Base-by-base conservation (phyloP, 1,140 invertebrate species). In the Orchesella cincta region DNA sequence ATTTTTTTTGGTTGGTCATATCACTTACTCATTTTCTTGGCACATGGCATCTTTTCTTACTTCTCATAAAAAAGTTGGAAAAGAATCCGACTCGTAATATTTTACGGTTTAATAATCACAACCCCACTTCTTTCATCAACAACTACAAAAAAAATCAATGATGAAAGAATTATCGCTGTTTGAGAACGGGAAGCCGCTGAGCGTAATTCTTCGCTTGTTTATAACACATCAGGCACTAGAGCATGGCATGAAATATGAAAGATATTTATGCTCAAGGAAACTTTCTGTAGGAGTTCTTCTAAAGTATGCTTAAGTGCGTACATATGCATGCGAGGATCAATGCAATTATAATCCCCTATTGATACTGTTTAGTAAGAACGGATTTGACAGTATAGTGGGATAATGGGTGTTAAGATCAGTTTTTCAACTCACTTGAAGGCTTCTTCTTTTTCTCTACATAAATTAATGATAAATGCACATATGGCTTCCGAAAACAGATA, bases 121-220 rank as follows among this genome's bases (percentile, higher is more conserved):
- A 14, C 28, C 23, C 54, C 26, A 16, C 54, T 33, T 57, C 52
- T 26, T 57, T 57, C 52, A 57, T 57, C 62, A 67, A 31, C 62
- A 67, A 23, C 26, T 31, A 67, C 31, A 31, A 29, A 57, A 67
- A 67, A 67, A 67, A 67, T 67, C 62, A 33, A 67, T 67, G 31
- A 67, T 67, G 62, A 67, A 67, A 67, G 62, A 67, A 67, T 67
- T 67, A 67, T 67, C n/a, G 62, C 31, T 67, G 28, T 67, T 67
- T 67, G 62, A n/a, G n/a, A 33, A 67, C 12, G 28, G 33, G 31
- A 67, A 14, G n/a, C 62, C 29, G 62, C 28, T 26, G 23, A 57
- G 23, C 62, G 33, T 33, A 67, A 67, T 67, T 67, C 62, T 29
- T 33, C 8, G 31, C 3, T 67, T 67, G 62, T 67, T 67, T 67